phyloP scores from a whole-genome alignment of 1,140 invertebrate species.

The Calosoma granatense region DNA sequence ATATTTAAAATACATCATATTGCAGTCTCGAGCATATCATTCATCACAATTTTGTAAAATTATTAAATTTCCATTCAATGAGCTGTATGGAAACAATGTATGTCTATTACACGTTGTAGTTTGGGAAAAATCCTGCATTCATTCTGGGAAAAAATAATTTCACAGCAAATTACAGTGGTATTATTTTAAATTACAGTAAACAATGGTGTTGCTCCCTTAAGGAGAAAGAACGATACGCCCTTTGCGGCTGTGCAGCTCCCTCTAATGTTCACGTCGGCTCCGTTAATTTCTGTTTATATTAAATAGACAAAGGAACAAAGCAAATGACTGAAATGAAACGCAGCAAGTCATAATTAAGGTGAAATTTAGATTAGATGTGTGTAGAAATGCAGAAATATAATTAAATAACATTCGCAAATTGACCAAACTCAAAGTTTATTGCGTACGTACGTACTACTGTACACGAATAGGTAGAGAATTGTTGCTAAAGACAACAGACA shows the following conservation, averaged over 20 bases:
- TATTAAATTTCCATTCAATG: no score
- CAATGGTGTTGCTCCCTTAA: slow-evolving; percentile 1
- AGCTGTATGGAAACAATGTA: no score
- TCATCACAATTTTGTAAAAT: no score
- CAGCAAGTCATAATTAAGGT: slow-evolving; percentile 5
- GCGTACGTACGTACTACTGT: no score
- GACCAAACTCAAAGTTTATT: neutral
- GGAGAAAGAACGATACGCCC: neutral
- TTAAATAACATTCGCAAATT: neutral
- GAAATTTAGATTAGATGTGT: slow-evolving; percentile 1
- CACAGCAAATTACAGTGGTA: neutral
- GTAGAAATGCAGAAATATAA: neutral
- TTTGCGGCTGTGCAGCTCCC: neutral
- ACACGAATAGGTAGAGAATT: no score
- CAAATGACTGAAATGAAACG: slow-evolving; percentile 1
- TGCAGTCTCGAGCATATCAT: no score
- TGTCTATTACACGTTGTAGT: neutral
- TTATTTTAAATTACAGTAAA: slow-evolving; percentile 3
- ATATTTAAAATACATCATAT: no score
- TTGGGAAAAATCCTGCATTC: neutral
- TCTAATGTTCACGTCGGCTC: neutral
- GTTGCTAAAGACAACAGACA: no score
- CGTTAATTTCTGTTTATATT: neutral
- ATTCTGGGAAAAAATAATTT: neutral
- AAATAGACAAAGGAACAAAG: slow-evolving; percentile 9